Conservation (phyloP, 2,888 invertebrate species). For the Parapristionchus giblindavisi region DNA sequence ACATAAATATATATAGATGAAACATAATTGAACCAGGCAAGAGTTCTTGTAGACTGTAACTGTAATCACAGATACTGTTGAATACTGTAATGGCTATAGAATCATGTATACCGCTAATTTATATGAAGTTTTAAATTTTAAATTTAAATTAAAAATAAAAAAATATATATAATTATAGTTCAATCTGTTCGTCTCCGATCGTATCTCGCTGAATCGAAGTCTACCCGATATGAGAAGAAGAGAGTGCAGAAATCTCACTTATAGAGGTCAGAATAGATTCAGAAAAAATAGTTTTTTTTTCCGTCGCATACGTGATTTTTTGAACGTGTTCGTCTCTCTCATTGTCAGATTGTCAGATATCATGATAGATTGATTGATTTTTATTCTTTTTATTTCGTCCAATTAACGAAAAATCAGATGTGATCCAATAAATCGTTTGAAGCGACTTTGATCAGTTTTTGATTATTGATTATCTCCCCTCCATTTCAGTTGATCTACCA, state of each 20-base stretch:
- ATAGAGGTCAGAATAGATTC: slow-evolving; percentile 47
- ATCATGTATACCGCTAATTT: no score
- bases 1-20: no score
- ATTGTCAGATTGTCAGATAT: neutral
- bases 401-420: no score
- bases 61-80: no score
- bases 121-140: no score
- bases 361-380: neutral
- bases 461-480: neutral
- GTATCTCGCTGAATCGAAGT: slow-evolving; percentile 72
- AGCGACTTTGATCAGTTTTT: no score
- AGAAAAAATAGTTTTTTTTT: neutral
- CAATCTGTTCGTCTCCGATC: slow-evolving; percentile 94
- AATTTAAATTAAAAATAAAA: neutral
- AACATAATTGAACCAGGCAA: no score
- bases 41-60: no score
- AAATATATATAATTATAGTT: slow-evolving; percentile 77
- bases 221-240: slow-evolving; percentile 75
- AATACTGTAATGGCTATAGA: no score
- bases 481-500: slow-evolving; percentile 76
- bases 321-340: neutral
- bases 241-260: slow-evolving; percentile 75
- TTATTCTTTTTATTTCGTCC: neutral
- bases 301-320: no score
- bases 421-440: no score